Conservation (phyloP, 2,888 invertebrate genomes). For the Homarus gammarus region DNA sequence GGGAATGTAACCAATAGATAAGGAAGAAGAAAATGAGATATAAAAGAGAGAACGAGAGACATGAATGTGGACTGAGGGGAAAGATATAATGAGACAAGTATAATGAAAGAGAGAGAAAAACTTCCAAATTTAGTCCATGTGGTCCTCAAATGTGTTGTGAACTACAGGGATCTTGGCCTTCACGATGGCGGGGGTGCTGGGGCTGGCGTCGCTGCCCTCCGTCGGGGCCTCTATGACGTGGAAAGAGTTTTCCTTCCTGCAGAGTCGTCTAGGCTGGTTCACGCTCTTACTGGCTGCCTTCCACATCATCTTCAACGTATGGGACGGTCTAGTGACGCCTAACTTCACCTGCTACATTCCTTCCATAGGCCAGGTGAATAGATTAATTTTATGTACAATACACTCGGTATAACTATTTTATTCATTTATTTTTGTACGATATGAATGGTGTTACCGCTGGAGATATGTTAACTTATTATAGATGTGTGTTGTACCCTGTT, state of each 20-base stretch:
- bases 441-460: too few species aligned
- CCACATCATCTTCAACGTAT: constrained; percentile 50
- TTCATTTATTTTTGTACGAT: too few species aligned
- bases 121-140: too few species aligned
- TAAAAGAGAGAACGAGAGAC: not conserved
- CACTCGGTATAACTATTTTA: not conserved
- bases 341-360: constrained; percentile 43
- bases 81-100: not conserved
- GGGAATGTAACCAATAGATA: not conserved
- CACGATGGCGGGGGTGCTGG: not conserved
- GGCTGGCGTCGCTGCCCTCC: constrained; percentile 4
- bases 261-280: constrained; percentile 65
- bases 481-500: too few species aligned
- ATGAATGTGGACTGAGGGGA: not conserved
- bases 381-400: not conserved
- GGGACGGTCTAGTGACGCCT: constrained; percentile 26
- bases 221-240: constrained; percentile 32
- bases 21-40: not conserved
- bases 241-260: constrained; percentile 71
- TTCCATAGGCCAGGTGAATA: constrained; percentile 41
- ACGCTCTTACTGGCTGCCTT: constrained; percentile 39
- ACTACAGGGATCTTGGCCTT: not conserved
- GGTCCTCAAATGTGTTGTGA: not conserved
- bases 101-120: not conserved
- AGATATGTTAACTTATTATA: too few species aligned